Base-by-base conservation (phyloP, 2,797 vertebrate species). In the Gobionotothen gibberifrons region DNA sequence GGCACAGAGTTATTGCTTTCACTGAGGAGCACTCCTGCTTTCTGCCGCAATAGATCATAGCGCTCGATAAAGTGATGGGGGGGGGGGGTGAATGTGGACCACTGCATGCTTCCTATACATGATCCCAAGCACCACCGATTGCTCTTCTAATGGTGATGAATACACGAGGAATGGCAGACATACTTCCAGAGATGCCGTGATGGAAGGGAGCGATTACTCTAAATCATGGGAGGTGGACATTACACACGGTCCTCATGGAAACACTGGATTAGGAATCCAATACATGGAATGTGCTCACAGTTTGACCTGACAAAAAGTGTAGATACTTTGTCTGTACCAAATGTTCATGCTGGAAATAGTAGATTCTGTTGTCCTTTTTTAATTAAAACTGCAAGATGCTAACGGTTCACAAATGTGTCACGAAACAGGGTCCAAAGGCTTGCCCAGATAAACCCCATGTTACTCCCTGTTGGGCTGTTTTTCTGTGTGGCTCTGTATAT, bases 41-140 rank as follows among this genome's bases (percentile, higher is more conserved):
- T 85, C 87, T 88, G 85, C 77, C 71, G 87, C 85, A 78, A 88
- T 94, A 95, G 92, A 95, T 95, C 86, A 92, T 74, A 85, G 78
- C 44, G 39, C 76, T 95, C 86, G 76, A 90, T 93, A 94, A 63
- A 91, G 80, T 66, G 90, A 85, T 71, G 40, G 85, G 69, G 52
- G 54, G 83, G 80, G 84, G 79, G 15, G 85, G 69, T 78, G 87
- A 89, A 92, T 79, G 85, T 69, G 58, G 65, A 55, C 55, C 67
- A 54, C 62, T 9, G 46, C 1, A 0, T n/a, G 36, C 68, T 68
- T 76, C 71, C 53, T 39, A 42, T 16, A 63, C 82, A 75, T 53
- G 69, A 76, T 66, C 73, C 51, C 56, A 77, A 17, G 72, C 64
- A 22, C 65, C 26, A 1, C 59, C 81, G 86, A 88, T 87, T 84